A percentile compares a stretch with the other conserved stretches of the same genome.
Evolutionary conservation across 2,113 vertebrate genomes (phyloP).

Genomic region (Pterocles burchelli): DNA sequence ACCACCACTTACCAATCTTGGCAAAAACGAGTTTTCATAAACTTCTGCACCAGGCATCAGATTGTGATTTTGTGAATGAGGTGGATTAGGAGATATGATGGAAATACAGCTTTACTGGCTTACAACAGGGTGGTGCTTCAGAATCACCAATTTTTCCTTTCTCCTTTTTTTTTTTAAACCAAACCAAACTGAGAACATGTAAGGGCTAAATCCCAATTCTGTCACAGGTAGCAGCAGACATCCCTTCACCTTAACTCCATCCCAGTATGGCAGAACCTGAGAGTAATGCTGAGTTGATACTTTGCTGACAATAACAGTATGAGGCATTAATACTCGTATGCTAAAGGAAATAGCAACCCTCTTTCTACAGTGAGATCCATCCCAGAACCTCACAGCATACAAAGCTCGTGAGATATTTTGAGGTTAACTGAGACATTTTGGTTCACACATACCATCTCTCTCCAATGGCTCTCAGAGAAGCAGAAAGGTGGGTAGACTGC

Average conservation of each 20-base stretch:
- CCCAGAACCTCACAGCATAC: neutral
- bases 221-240: neutral
- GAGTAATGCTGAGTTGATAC: neutral
- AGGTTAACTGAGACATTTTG: neutral
- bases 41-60: neutral
- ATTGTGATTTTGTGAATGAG: neutral
- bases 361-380: neutral
- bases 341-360: neutral
- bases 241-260: neutral
- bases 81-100: neutral
- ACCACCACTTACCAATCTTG: neutral
- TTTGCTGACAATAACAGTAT: neutral
- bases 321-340: neutral
- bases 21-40: neutral
- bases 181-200: neutral
- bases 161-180: neutral
- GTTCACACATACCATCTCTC: neutral
- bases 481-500: neutral
- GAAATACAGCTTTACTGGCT: neutral
- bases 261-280: neutral
- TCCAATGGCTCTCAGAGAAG: neutral
- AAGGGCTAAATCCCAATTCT: neutral
- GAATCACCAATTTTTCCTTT: neutral
- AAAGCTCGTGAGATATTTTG: neutral
- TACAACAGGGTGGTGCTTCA: neutral